Evolutionary conservation across 23 tunicate genomes (phyloP).

Genomic region (Ascidia mentula): DNA sequence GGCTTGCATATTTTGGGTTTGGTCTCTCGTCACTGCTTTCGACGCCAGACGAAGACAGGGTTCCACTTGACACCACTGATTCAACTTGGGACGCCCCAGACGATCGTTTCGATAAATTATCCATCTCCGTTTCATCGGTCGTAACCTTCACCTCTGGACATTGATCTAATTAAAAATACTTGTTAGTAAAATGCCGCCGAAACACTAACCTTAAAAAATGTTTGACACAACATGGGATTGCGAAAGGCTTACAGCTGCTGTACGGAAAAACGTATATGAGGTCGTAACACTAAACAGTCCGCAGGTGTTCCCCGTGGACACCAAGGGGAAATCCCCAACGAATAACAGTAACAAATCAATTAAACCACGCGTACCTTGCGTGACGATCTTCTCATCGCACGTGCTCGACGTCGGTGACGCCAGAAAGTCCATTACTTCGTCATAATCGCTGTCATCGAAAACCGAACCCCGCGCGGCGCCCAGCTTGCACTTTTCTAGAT

Average conservation of each 20-base stretch:
- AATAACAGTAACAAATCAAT: no score
- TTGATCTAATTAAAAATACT: neutral
- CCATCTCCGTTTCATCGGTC: neutral
- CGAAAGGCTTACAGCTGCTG: no score
- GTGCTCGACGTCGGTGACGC: constrained; percentile 43
- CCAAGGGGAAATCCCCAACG: no score
- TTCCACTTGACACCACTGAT: constrained; percentile 11
- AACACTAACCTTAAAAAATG: no score
- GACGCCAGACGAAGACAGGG: constrained; percentile 31
- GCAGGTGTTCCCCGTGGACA: no score
- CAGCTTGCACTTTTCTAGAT: neutral
- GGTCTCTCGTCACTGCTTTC: constrained; percentile 55
- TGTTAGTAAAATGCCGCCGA: no score
- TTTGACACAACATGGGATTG: no score
- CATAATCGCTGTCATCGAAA: constrained; percentile 69
- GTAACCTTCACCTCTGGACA: neutral
- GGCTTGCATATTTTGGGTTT: constrained; percentile 65
- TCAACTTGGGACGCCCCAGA: constrained; percentile 32
- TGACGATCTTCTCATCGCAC: neutral
- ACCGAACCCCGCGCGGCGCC: constrained; percentile 26
- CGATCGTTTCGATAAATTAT: constrained; percentile 27
- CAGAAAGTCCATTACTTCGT: constrained; percentile 75
- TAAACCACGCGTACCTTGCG: neutral
- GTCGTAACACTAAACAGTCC: no score
- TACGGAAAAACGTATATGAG: no score